Conservation (phyloP, 2,888 invertebrate genomes). For the Synanthedon andrenaeformis region DNA sequence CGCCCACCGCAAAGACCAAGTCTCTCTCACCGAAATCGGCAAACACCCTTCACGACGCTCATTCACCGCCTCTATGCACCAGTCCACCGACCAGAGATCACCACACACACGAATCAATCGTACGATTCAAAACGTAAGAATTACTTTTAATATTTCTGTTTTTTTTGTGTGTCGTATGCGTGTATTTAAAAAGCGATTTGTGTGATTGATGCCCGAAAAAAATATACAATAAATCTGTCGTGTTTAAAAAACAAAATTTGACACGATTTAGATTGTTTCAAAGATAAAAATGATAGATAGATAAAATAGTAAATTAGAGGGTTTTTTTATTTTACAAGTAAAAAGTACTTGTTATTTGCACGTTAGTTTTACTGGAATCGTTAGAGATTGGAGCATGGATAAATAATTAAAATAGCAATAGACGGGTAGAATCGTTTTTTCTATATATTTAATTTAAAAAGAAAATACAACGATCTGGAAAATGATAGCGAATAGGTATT, state of each 20-base stretch:
- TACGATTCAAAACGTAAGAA: slow-evolving; percentile 63
- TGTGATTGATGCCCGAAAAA: slow-evolving; percentile 2
- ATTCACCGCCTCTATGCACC: slow-evolving; percentile 55
- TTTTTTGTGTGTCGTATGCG: slow-evolving; percentile 13
- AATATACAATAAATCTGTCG: background rate
- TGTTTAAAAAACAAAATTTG: background rate
- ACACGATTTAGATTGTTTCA: background rate
- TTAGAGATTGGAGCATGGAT: too few species aligned
- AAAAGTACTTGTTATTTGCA: too few species aligned
- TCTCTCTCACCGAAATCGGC: slow-evolving; percentile 18
- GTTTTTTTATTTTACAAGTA: too few species aligned
- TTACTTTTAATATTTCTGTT: slow-evolving; percentile 2
- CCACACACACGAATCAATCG: slow-evolving; percentile 50
- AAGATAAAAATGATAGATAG: too few species aligned
- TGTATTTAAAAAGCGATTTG: background rate
- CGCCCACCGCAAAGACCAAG: background rate
- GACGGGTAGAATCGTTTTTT: too few species aligned
- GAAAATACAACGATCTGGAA: too few species aligned
- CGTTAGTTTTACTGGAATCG: too few species aligned
- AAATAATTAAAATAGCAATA: too few species aligned
- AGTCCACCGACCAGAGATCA: slow-evolving; percentile 50
- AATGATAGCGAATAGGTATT: too few species aligned
- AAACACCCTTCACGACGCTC: slow-evolving; percentile 9
- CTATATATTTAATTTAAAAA: too few species aligned
- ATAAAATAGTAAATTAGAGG: too few species aligned